Conservation (phyloP, 2,888 invertebrate species). For the Synanthedon vespiformis region DNA sequence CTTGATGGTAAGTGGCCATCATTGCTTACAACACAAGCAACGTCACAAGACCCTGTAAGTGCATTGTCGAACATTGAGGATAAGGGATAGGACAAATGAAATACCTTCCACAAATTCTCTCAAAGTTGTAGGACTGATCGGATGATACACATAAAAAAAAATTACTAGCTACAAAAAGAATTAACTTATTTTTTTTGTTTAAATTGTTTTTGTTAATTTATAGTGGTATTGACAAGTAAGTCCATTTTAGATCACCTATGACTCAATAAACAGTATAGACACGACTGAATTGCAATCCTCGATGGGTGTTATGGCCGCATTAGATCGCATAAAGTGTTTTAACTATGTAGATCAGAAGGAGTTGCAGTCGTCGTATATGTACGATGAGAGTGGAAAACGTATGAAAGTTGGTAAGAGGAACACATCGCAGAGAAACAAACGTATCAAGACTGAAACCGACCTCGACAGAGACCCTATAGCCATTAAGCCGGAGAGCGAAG, state of each 20-base stretch:
- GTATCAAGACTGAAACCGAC: conserved; percentile 9
- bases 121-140: too few species aligned
- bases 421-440: conserved; percentile 5
- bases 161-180: too few species aligned
- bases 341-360: neutral
- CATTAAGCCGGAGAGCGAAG: neutral
- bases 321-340: neutral
- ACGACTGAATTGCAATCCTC: conserved; percentile 24
- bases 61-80: too few species aligned
- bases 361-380: neutral
- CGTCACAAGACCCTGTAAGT: too few species aligned
- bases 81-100: too few species aligned
- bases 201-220: too few species aligned
- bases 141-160: too few species aligned
- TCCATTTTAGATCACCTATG: conserved; percentile 25
- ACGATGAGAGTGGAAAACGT: conserved; percentile 7
- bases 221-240: neutral
- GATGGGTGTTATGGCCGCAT: conserved; percentile 15
- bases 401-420: conserved; percentile 19
- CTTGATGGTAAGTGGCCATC: too few species aligned
- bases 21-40: too few species aligned
- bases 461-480: conserved; percentile 4
- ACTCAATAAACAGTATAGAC: conserved; percentile 35
- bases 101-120: too few species aligned
- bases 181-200: too few species aligned